Base-by-base conservation (phyloP, 1,140 invertebrate species). In the Cotesia vestalis region DNA sequence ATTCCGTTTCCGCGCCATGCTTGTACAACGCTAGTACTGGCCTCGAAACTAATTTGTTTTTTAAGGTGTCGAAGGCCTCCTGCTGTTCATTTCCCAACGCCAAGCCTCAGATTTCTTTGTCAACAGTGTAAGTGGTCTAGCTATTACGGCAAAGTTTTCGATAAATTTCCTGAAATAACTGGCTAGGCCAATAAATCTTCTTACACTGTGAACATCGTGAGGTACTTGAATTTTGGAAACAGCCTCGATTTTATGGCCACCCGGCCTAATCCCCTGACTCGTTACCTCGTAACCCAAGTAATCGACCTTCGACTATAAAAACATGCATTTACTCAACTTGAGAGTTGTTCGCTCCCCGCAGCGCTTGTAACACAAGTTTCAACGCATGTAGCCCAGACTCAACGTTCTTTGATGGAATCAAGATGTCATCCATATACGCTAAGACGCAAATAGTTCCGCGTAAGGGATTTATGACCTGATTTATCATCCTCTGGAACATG, bases 11-110 rank as follows among this genome's bases (percentile, higher is more conserved):
- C 4, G 72, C 53, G 4, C 73, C 46, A 6, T 77, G 80, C 69
- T 84, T 73, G 69, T 77, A 87, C 52, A 87, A 83, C n/a, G 63
- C 59, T 14, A 86, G 73, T 4, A 87, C 73, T 6, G 82, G 84
- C 8, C 66, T 3, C 75, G 27, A 51, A 4, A 38, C 38, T 17
- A 67, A 27, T 11, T 11, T 66, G 38, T 67, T 27, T 27, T 60
- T 69, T 27, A 69, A 12, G 11, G 27, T 57, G 12, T 40, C 36
- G 9, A 69, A 55, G 12, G 55, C 57, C 1, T 38, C 14, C 14
- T 4, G 17, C 4, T 69, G 27, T 12, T 60, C 57, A 20, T 11
- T 9, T 6, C 55, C 67, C 35, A 69, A 1, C 6, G 9, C 34
- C 55, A 69, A 14, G 36, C 3, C 14, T 11, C 34, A 4, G n/a